These are phyloP conservation scores for Mimachlamys varia DNA, from an alignment of 2,888 invertebrate genomes.

Conservation along the genomic window DNA sequence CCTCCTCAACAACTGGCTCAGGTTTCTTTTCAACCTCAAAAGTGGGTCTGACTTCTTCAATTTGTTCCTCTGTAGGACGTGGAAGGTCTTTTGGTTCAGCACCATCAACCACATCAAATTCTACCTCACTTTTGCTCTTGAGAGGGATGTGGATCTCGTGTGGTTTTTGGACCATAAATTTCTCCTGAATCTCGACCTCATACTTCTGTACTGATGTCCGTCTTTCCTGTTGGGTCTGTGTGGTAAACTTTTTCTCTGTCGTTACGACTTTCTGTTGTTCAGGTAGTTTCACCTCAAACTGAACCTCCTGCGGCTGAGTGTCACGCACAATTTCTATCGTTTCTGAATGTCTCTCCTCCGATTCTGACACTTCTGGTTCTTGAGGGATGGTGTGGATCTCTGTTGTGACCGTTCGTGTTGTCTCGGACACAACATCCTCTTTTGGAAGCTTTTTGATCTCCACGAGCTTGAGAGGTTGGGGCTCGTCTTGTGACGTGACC, in stretches of 20 bases:
- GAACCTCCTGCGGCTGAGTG: slow-evolving; percentile 65
- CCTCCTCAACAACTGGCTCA: slow-evolving; percentile 34
- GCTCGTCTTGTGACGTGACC: slow-evolving; percentile 59
- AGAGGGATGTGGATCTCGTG: slow-evolving; percentile 70
- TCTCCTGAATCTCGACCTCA: slow-evolving; percentile 75
- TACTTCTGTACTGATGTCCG: slow-evolving; percentile 68
- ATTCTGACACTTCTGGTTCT: slow-evolving; percentile 46
- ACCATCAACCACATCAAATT: slow-evolving; percentile 60
- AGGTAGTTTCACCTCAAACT: slow-evolving; percentile 63
- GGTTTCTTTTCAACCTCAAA: slow-evolving; percentile 57
- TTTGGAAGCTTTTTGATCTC: slow-evolving; percentile 59
- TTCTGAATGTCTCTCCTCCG: slow-evolving; percentile 70
- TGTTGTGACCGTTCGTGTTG: slow-evolving; percentile 67
- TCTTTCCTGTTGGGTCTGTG: slow-evolving; percentile 58
- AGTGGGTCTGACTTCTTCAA: slow-evolving; percentile 68
- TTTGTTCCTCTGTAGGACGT: slow-evolving; percentile 67
- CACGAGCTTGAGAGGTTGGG: slow-evolving; percentile 64
- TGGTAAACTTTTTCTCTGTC: slow-evolving; percentile 55
- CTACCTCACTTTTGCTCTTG: slow-evolving; percentile 60
- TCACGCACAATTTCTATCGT: slow-evolving; percentile 75
- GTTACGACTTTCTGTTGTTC: slow-evolving; percentile 47
- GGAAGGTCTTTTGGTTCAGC: slow-evolving; percentile 56
- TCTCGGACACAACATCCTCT: slow-evolving; percentile 62
- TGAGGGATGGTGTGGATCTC: slow-evolving; percentile 66
- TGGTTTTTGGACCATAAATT: slow-evolving; percentile 66